These are phyloP conservation scores for Drosophila paucipuncta DNA, from an alignment of 2,888 invertebrate species.

Conservation along the genomic window DNA sequence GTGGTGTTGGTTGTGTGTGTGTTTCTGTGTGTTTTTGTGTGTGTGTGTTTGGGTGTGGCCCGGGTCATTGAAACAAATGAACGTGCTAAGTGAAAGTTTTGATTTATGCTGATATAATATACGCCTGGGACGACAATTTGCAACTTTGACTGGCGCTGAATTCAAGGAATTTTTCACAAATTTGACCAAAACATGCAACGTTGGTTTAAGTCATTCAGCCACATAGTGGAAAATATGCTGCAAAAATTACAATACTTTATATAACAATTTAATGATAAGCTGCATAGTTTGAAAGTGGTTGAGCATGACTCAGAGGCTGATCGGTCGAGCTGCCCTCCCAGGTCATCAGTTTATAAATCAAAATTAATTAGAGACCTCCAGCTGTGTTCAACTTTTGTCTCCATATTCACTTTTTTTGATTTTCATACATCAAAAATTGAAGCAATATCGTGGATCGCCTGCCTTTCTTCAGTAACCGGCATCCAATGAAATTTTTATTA, in stretches of 20 bases:
- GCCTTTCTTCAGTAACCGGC: conserved; percentile 33
- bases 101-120: conserved; percentile 80
- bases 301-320: background rate
- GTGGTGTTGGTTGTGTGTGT: background rate
- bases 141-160: conserved; percentile 7
- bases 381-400: conserved; percentile 53
- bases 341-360: conserved; percentile 54
- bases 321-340: conserved; percentile 47
- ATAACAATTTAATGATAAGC: conserved; percentile 46
- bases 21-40: too few species aligned
- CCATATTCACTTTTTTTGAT: conserved; percentile 18
- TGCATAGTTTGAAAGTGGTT: background rate
- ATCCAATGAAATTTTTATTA: conserved; percentile 73
- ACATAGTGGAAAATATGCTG: background rate
- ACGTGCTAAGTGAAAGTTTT: conserved; percentile 81
- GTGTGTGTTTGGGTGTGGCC: conserved; percentile 10
- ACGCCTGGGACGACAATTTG: conserved; percentile 64
- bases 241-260: conserved; percentile 61
- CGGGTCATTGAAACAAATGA: conserved; percentile 81
- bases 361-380: conserved; percentile 67
- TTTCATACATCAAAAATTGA: conserved; percentile 57
- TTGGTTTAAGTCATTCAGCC: background rate
- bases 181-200: conserved; percentile 58
- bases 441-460: conserved; percentile 19
- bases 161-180: conserved; percentile 50